Evolutionary conservation across 2,113 vertebrate genomes (phyloP).

Genomic region (Sorex fumeus): DNA sequence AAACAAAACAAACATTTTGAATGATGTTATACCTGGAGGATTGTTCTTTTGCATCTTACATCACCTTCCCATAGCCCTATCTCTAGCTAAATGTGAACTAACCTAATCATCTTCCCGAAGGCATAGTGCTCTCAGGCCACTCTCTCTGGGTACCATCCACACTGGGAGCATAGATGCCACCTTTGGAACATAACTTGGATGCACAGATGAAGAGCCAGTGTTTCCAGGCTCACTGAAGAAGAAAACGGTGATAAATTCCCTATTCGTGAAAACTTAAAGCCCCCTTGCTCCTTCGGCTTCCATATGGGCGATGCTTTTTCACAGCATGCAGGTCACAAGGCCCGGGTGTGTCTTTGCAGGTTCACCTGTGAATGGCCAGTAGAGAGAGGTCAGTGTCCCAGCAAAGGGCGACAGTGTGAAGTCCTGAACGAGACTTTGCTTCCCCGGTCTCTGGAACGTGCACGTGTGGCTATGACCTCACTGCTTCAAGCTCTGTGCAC

Average conservation of each 20-base stretch:
- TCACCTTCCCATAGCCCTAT: background rate
- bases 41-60: background rate
- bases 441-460: background rate
- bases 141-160: background rate
- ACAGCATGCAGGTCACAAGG: conserved; percentile 16
- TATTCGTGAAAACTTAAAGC: conserved; percentile 33
- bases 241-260: conserved; percentile 24
- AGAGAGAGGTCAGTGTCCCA: too few species aligned
- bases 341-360: background rate
- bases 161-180: background rate
- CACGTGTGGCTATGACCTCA: background rate
- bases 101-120: background rate
- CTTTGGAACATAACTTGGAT: background rate
- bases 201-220: background rate
- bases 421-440: background rate
- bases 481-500: background rate
- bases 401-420: conserved; percentile 23
- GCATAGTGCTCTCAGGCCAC: background rate
- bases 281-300: background rate
- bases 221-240: background rate
- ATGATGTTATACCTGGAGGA: background rate
- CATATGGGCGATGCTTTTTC: conserved; percentile 12
- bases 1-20: too few species aligned
- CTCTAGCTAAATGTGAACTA: background rate
- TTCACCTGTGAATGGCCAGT: too few species aligned